These are phyloP conservation scores for Drosophila teissieri DNA, from an alignment of 1,140 invertebrate genomes.

Conservation along the genomic window DNA sequence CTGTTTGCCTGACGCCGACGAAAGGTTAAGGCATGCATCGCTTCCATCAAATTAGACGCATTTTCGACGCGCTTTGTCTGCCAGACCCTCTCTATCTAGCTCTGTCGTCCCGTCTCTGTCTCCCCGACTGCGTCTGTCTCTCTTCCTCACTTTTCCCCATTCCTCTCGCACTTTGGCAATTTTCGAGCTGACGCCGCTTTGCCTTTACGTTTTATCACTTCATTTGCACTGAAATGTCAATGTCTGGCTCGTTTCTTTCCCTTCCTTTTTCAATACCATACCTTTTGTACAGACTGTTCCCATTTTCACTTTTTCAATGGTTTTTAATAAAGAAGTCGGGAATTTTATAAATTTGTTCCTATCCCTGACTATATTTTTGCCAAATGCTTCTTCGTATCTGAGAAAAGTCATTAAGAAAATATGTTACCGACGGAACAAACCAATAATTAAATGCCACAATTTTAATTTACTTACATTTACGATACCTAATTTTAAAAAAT, in stretches of 20 bases:
- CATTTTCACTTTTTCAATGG: constrained; percentile 14
- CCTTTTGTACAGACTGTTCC: constrained; percentile 16
- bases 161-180: constrained; percentile 42
- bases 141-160: constrained; percentile 5
- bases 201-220: constrained; percentile 73
- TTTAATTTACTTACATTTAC: neutral
- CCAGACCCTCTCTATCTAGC: constrained; percentile 13
- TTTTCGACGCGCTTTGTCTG: constrained; percentile 62
- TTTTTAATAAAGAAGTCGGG: neutral
- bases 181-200: constrained; percentile 59
- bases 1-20: constrained; percentile 45
- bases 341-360: neutral
- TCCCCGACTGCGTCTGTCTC: neutral
- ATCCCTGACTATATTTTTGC: neutral
- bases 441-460: neutral
- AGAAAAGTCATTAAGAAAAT: too few species aligned
- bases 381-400: too few species aligned
- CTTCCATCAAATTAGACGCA: constrained; percentile 68
- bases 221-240: constrained; percentile 77
- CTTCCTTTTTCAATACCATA: constrained; percentile 8
- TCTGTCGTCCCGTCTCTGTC: constrained; percentile 14
- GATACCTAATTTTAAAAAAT: too few species aligned
- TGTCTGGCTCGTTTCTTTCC: constrained; percentile 45
- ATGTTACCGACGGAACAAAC: neutral
- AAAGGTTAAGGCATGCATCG: constrained; percentile 50